Percentiles rank a stretch among this genome's conserved stretches.
These are phyloP conservation scores for Mesoligia furuncula DNA, from an alignment of 2,888 invertebrate species.

Conservation along the genomic window DNA sequence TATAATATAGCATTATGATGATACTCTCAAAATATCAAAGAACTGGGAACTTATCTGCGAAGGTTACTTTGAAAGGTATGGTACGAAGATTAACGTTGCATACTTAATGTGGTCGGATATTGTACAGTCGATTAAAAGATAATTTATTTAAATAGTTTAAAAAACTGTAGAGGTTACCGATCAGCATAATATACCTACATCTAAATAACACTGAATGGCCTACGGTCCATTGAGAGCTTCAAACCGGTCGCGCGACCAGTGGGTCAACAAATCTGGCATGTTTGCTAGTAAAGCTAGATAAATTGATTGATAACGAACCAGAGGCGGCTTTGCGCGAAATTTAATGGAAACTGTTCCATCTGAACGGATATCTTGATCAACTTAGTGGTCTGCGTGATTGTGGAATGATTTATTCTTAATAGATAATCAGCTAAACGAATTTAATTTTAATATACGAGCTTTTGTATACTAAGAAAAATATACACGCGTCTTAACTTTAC, in stretches of 20 bases:
- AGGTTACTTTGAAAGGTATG: conserved; percentile 50
- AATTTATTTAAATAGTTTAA: conserved; percentile 55
- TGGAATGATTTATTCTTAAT: conserved; percentile 76
- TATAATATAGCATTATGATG: conserved; percentile 59
- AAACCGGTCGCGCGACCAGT: conserved; percentile 81
- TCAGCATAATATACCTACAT: conserved; percentile 54
- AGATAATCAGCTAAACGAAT: conserved; percentile 66
- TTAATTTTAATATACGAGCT: conserved; percentile 47
- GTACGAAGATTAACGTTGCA: conserved; percentile 31
- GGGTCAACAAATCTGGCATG: conserved; percentile 82
- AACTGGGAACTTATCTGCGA: conserved; percentile 55
- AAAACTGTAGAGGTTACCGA: conserved; percentile 56
- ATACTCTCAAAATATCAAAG: conserved; percentile 53
- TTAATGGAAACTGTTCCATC: conserved; percentile 84
- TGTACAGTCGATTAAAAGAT: conserved; percentile 33
- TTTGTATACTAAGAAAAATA: conserved; percentile 21
- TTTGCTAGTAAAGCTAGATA: conserved; percentile 83
- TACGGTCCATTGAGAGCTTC: conserved; percentile 77
- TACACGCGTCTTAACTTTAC: neutral
- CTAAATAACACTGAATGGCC: conserved; percentile 75
- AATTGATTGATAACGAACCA: conserved; percentile 87
- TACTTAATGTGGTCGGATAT: conserved; percentile 32
- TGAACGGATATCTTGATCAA: conserved; percentile 79
- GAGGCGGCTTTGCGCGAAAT: conserved; percentile 83
- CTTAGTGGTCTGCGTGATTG: conserved; percentile 76